phyloP scores from a whole-genome alignment of 2,888 invertebrate genomes.

The Sarcophaga subvicina region DNA sequence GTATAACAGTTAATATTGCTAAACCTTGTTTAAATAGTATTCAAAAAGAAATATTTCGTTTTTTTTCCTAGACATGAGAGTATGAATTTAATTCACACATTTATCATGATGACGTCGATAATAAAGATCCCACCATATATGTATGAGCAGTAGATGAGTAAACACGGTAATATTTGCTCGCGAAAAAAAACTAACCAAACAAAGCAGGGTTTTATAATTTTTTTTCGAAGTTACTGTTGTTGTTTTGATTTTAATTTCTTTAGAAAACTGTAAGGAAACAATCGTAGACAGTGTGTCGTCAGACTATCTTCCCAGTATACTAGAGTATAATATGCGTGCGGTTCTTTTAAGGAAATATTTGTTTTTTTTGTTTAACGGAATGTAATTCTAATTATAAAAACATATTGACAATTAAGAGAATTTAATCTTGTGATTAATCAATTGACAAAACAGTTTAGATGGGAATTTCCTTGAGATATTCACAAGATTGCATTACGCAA shows the following conservation, averaged over 20 bases:
- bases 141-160: background rate
- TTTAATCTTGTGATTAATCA: no score
- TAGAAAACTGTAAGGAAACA: slow-evolving; percentile 48
- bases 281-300: background rate
- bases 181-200: background rate
- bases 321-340: background rate
- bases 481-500: no score
- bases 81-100: slow-evolving; percentile 21
- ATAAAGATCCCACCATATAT: slow-evolving; percentile 15
- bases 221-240: no score
- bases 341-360: background rate
- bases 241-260: slow-evolving; percentile 8
- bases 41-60: no score
- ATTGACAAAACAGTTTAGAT: no score
- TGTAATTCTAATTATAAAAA: no score
- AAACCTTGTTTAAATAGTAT: background rate
- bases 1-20: background rate
- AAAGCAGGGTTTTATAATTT: background rate
- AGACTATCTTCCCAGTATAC: background rate
- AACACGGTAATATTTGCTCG: background rate
- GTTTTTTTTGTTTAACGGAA: background rate
- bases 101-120: background rate
- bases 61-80: background rate
- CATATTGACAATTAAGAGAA: no score
- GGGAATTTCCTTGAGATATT: no score